phyloP scores from a whole-genome alignment of 2,888 invertebrate species.

The Drosophila barbarae region DNA sequence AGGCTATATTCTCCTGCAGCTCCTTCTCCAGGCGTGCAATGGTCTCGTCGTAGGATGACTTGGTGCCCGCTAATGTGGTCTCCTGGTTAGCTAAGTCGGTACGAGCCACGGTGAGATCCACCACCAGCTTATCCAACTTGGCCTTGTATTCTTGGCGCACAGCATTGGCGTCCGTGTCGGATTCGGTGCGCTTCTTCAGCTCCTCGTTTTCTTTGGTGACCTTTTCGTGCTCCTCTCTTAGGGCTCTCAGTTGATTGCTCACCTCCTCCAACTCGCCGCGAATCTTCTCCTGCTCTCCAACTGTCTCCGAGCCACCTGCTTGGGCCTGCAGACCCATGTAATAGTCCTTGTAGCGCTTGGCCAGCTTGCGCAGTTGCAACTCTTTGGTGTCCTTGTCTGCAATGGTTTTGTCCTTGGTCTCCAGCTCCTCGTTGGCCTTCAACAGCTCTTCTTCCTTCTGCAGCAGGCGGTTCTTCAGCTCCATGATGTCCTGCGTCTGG shows the following conservation, averaged over 20 bases:
- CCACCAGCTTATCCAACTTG: constrained; percentile 74
- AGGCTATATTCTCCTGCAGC: constrained; percentile 83
- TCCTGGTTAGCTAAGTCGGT: constrained; percentile 82
- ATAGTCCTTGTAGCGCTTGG: constrained; percentile 94
- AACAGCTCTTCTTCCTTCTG: constrained; percentile 83
- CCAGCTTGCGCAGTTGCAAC: constrained; percentile 90
- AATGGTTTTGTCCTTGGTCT: constrained; percentile 84
- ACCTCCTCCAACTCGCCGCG: constrained; percentile 81
- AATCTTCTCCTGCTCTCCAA: constrained; percentile 80
- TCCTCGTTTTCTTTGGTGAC: constrained; percentile 82
- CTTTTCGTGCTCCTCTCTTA: constrained; percentile 55
- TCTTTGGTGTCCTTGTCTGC: constrained; percentile 86
- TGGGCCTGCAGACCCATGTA: constrained; percentile 84
- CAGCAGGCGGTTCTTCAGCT: constrained; percentile 83
- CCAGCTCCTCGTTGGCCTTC: constrained; percentile 84
- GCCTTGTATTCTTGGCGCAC: constrained; percentile 86
- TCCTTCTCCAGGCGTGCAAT: constrained; percentile 87
- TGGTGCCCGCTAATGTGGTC: constrained; percentile 82
- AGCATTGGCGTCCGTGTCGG: constrained; percentile 84
- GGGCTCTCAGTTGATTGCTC: constrained; percentile 76
- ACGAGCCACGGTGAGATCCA: constrained; percentile 81
- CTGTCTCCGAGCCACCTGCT: constrained; percentile 63
- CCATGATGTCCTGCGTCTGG: constrained; percentile 83
- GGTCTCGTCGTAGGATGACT: constrained; percentile 86
- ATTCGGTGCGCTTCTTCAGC: constrained; percentile 85